These are phyloP conservation scores for Charaxes varanes DNA, from an alignment of 1,140 invertebrate genomes.

Conservation along the genomic window DNA sequence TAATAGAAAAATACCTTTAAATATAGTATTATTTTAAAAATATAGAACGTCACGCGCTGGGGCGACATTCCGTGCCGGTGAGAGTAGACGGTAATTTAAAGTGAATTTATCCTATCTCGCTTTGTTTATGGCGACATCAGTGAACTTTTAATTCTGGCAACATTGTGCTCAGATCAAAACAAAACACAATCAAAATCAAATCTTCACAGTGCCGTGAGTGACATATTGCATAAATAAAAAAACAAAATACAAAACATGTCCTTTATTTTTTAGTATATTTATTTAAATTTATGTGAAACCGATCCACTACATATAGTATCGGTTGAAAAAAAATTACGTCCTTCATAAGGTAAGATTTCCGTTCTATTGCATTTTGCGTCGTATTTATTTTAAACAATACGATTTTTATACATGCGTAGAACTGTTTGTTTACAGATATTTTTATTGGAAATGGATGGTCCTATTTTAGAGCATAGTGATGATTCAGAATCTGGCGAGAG, in stretches of 20 bases:
- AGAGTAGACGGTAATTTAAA: no score
- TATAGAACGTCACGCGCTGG: no score
- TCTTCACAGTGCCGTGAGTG: conserved; percentile 14
- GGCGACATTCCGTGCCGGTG: no score
- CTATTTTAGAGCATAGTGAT: conserved; percentile 49
- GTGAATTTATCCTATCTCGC: no score
- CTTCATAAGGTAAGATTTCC: conserved; percentile 23
- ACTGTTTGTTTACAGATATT: neutral
- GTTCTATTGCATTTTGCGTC: conserved; percentile 2
- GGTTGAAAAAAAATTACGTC: conserved; percentile 20
- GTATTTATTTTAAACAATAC: neutral
- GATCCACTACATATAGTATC: conserved; percentile 18
- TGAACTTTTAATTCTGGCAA: no score
- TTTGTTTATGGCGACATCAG: no score
- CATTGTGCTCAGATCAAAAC: conserved; percentile 1
- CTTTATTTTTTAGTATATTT: conserved; percentile 13
- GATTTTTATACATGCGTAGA: neutral
- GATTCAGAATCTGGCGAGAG: conserved; percentile 65
- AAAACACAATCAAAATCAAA: conserved; percentile 33
- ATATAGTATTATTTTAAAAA: no score
- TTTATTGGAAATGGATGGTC: conserved; percentile 43
- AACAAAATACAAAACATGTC: conserved; percentile 17
- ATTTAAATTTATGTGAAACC: conserved; percentile 38
- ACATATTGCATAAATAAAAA: conserved; percentile 16
- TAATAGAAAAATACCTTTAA: no score